Evolutionary conservation across 2,113 vertebrate genomes (phyloP).

Genomic region (Pterophyllum scalare): DNA sequence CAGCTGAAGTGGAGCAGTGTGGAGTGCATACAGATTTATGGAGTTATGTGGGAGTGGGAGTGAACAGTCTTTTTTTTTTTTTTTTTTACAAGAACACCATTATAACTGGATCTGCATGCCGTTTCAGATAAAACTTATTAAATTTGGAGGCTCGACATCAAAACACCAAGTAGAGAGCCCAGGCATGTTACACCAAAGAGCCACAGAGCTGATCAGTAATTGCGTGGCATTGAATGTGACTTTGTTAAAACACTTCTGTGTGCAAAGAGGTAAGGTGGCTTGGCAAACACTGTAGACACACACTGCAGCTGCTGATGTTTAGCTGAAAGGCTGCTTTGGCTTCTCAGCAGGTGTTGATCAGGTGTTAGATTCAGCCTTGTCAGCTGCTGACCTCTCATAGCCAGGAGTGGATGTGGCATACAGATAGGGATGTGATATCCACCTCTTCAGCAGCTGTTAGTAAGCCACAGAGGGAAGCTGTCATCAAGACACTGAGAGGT

Average conservation of each 20-base stretch:
- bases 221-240: background rate
- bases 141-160: background rate
- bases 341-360: constrained; percentile 24
- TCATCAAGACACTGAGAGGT: constrained; percentile 17
- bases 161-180: accelerated
- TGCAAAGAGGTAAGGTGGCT: background rate
- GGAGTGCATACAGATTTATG: background rate
- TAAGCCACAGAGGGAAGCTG: constrained; percentile 19
- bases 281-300: background rate
- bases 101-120: background rate
- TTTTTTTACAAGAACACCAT: background rate
- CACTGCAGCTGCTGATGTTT: background rate
- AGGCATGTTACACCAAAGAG: background rate
- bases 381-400: constrained; percentile 29
- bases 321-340: background rate
- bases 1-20: background rate
- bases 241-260: background rate
- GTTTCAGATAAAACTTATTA: background rate
- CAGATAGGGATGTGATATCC: constrained; percentile 23
- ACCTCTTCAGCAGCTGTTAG: background rate
- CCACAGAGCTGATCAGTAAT: background rate
- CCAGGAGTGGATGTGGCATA: background rate
- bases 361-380: constrained; percentile 47
- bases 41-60: constrained; percentile 1
- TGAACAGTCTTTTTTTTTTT: background rate